These are phyloP conservation scores for Thymelicus sylvestris DNA, from an alignment of 2,888 invertebrate genomes.

Conservation along the genomic window DNA sequence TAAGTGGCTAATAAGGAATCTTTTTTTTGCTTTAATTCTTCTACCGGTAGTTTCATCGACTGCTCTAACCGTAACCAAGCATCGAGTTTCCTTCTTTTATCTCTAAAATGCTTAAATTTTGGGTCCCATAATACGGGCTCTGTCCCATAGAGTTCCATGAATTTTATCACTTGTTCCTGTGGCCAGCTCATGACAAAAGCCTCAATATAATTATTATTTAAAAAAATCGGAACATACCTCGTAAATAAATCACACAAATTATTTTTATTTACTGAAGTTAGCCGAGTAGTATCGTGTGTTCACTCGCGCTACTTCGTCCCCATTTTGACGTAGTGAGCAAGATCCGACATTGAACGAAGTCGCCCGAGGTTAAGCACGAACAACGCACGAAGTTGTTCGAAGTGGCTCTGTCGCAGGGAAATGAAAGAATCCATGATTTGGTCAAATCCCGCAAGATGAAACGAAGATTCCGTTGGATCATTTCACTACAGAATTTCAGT, in stretches of 20 bases:
- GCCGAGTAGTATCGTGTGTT: neutral
- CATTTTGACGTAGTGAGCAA: neutral
- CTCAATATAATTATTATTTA: too few species aligned
- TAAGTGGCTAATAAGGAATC: neutral
- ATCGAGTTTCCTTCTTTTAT: neutral
- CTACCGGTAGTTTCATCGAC: neutral
- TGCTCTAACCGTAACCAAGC: neutral
- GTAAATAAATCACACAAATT: neutral
- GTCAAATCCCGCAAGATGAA: too few species aligned
- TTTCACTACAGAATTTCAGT: too few species aligned
- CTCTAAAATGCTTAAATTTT: neutral
- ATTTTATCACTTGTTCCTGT: neutral
- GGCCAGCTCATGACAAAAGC: neutral
- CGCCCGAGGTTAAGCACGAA: neutral
- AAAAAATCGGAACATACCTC: neutral
- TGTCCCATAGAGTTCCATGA: neutral
- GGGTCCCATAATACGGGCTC: slow-evolving; percentile 1
- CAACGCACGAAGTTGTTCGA: neutral
- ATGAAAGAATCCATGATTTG: too few species aligned
- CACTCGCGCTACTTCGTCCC: neutral
- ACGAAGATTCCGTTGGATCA: too few species aligned
- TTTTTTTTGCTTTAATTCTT: slow-evolving; percentile 8
- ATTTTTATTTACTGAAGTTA: slow-evolving; percentile 1
- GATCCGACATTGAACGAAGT: neutral
- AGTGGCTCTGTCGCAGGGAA: neutral